Evolutionary conservation across 2,888 invertebrate species (phyloP), one percentile per base, ranked within the genome.

Genomic region (Caenorhabditis imperialis): DNA sequence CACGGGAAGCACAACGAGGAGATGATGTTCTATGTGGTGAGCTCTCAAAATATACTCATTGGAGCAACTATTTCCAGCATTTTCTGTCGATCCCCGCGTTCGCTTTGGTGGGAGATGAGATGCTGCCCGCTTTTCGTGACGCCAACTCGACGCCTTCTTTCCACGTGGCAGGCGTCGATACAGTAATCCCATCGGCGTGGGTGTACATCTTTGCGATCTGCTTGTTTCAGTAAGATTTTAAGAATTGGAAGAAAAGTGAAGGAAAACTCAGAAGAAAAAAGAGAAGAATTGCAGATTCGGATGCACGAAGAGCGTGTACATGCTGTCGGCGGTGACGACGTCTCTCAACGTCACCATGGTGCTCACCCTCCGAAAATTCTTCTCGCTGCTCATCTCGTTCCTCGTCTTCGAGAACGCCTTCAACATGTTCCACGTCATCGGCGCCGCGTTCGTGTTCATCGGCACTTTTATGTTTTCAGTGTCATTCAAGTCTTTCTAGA

Each of bases 321-420:
- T 93, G 27, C 90, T 99, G 86, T 96, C 96, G 0, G 94, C 97
- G 0, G 95, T 96, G 8, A 77, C 81, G 16, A 76, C 94, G 0
- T 96, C 97, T 0, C 89, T 99, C 45, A 95, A 95, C 0, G 96
- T 99, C 1, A 98, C 97, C 0, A 90, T 99, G 81, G 94, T 98
- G 0, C 93, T 99, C 33, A 98, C 98, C 0, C 89, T 98, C 61
- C 91, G 99, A 48, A 99, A 99, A 90, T 99, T 98, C 88, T 91
- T 94, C 42, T 96, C 96, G 0, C 90, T 99, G 23, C 89, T 98
- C 18, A 93, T 99, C 88, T 97, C 97, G 0, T 95, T 99, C 80
- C 84, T 94, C 23, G 94, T 97, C 89, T 99, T 99, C 88, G 91
- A 92, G 83, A 98, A 98, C 90, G 93, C 94, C 0, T 98, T 99